Conservation (phyloP, 2,888 invertebrate species). For the Scaeva pyrastri region DNA sequence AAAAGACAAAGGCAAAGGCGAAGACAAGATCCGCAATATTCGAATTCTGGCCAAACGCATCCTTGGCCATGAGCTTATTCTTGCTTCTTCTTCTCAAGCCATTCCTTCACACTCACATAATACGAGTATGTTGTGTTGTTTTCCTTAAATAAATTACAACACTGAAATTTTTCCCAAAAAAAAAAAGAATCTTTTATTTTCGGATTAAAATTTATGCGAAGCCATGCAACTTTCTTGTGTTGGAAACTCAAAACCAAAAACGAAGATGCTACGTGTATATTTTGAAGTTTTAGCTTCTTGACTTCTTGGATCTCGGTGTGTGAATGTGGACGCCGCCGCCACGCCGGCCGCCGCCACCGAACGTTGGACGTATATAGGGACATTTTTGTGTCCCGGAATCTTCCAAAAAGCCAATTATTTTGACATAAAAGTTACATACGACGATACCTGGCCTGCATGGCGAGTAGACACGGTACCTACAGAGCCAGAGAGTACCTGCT, state of each 20-base stretch:
- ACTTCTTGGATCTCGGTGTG: background rate
- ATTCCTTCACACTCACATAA: slow-evolving; percentile 2
- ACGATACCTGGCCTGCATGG: slow-evolving; percentile 55
- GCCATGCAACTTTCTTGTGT: slow-evolving; percentile 27
- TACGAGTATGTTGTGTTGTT: slow-evolving; percentile 5
- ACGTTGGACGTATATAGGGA: slow-evolving; percentile 24
- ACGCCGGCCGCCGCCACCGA: too few species aligned
- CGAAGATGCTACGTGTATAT: slow-evolving; percentile 51
- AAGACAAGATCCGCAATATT: too few species aligned
- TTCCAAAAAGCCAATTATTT: slow-evolving; percentile 72
- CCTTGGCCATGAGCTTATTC: background rate
- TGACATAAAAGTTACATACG: slow-evolving; percentile 72
- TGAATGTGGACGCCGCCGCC: background rate
- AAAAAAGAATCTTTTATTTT: background rate
- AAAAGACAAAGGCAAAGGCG: too few species aligned
- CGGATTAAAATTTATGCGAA: slow-evolving; percentile 61
- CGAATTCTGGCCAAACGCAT: too few species aligned
- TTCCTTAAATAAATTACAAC: slow-evolving; percentile 54
- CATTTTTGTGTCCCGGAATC: slow-evolving; percentile 65
- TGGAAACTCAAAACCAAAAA: slow-evolving; percentile 22
- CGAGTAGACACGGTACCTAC: background rate
- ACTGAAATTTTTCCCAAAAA: slow-evolving; percentile 53
- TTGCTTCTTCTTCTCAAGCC: slow-evolving; percentile 11
- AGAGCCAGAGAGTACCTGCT: background rate
- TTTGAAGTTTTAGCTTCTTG: slow-evolving; percentile 40